A percentile compares a stretch with the other conserved stretches of the same genome.
Evolutionary conservation across 2,797 vertebrate genomes (phyloP).

Genomic region (Margarornis squamiger): DNA sequence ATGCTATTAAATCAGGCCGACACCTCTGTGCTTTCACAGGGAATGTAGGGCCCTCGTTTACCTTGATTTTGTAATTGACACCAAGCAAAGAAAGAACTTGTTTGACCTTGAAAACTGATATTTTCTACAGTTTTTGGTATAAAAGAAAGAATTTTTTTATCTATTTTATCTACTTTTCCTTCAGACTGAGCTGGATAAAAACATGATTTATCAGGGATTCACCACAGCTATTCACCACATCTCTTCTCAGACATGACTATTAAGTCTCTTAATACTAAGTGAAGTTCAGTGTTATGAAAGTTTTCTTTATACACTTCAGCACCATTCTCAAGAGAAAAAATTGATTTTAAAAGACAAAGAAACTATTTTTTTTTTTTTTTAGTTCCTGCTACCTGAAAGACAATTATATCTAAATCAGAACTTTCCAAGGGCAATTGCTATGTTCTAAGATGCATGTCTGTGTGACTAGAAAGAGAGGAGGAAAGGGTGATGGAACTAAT

Average conservation of each 20-base stretch:
- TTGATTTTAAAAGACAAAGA: neutral
- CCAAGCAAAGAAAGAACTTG: neutral
- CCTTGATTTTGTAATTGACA: neutral
- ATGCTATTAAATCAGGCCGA: neutral
- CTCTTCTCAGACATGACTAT: neutral
- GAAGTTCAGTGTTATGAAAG: neutral
- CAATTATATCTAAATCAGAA: neutral
- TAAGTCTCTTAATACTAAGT: neutral
- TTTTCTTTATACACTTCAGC: neutral
- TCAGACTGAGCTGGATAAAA: constrained; percentile 1
- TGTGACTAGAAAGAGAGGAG: neutral
- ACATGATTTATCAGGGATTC: neutral
- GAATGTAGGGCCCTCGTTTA: neutral
- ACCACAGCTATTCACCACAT: neutral
- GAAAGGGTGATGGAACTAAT: neutral
- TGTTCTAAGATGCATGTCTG: neutral
- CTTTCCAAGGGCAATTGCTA: neutral
- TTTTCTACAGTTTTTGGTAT: neutral
- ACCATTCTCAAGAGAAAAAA: neutral
- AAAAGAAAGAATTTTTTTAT: neutral
- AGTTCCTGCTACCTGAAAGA: neutral
- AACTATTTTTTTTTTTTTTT: neutral
- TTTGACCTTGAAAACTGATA: neutral
- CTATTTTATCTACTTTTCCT: neutral
- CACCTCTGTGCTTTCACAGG: neutral